Evolutionary conservation across 2,797 vertebrate genomes (phyloP).

Genomic region (Pangasius mekongensis): DNA sequence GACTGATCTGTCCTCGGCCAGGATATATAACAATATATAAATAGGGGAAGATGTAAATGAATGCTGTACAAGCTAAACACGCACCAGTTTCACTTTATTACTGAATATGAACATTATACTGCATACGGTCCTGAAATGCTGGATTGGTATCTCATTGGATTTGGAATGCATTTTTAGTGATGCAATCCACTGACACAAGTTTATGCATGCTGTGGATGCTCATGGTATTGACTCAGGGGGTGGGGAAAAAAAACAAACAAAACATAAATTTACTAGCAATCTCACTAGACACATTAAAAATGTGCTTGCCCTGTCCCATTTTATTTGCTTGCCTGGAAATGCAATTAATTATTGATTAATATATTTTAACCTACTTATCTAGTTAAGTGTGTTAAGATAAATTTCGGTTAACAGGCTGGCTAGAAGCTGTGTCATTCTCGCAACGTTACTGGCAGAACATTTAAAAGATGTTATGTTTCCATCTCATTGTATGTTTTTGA

Average conservation of each 20-base stretch:
- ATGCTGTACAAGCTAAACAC: constrained; percentile 1
- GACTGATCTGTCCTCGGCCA: background rate
- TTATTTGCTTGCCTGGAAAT: background rate
- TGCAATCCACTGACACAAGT: constrained; percentile 12
- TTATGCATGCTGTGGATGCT: constrained; percentile 1
- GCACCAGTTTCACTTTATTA: background rate
- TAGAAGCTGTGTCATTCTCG: background rate
- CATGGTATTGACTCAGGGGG: constrained; percentile 3
- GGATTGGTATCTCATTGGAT: constrained; percentile 6
- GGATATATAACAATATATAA: background rate
- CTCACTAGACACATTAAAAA: background rate
- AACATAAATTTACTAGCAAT: background rate
- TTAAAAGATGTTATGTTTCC: background rate
- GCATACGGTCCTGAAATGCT: background rate
- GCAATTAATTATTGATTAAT: constrained; percentile 12
- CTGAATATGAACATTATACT: background rate
- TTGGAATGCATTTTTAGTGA: constrained; percentile 31
- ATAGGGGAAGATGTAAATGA: constrained; percentile 1
- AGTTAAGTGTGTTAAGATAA: background rate
- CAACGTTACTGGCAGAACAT: background rate
- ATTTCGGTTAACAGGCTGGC: background rate
- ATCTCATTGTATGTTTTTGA: background rate
- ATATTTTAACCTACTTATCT: background rate
- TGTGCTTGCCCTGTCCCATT: background rate
- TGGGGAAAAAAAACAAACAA: background rate